Conservation (phyloP, 2,888 invertebrate genomes). For the Rotaria macrura region DNA sequence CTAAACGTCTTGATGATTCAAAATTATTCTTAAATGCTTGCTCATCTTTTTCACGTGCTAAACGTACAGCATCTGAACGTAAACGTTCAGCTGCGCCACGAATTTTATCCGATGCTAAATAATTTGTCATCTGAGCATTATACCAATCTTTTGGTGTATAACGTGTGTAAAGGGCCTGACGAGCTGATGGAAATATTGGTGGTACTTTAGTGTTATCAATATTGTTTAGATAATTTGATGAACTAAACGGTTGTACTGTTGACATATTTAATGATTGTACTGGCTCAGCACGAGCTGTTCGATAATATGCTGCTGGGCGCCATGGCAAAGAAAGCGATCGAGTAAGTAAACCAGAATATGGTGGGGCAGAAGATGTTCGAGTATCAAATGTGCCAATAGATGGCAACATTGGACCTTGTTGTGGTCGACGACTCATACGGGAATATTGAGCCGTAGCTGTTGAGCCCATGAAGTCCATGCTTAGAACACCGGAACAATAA, state of each 20-base stretch:
- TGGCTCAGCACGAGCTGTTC: slow-evolving; percentile 27
- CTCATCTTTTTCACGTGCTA: slow-evolving; percentile 52
- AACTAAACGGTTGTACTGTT: not conserved
- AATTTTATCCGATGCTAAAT: slow-evolving; percentile 74
- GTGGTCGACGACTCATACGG: slow-evolving; percentile 30
- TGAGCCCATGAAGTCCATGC: slow-evolving; percentile 32
- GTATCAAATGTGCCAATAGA: slow-evolving; percentile 29
- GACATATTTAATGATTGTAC: slow-evolving; percentile 17
- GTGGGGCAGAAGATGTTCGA: slow-evolving; percentile 29
- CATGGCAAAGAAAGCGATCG: slow-evolving; percentile 30
- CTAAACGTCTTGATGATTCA: slow-evolving; percentile 71
- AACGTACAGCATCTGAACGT: slow-evolving; percentile 45
- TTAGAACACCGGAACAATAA: not conserved
- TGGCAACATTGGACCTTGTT: slow-evolving; percentile 17
- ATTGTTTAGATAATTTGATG: slow-evolving; percentile 20
- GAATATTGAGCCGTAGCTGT: slow-evolving; percentile 32
- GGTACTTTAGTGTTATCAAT: slow-evolving; percentile 39
- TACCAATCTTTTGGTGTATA: slow-evolving; percentile 86
- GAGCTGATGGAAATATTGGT: slow-evolving; percentile 49
- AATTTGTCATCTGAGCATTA: slow-evolving; percentile 65
- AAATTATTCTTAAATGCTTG: slow-evolving; percentile 52
- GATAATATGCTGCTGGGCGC: slow-evolving; percentile 30
- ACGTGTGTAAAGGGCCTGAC: slow-evolving; percentile 60
- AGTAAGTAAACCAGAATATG: slow-evolving; percentile 26
- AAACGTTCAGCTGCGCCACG: slow-evolving; percentile 57